Percentiles rank a stretch among this genome's conserved stretches.
phyloP scores from a whole-genome alignment of 2,113 vertebrate genomes.

The Saccopteryx bilineata region DNA sequence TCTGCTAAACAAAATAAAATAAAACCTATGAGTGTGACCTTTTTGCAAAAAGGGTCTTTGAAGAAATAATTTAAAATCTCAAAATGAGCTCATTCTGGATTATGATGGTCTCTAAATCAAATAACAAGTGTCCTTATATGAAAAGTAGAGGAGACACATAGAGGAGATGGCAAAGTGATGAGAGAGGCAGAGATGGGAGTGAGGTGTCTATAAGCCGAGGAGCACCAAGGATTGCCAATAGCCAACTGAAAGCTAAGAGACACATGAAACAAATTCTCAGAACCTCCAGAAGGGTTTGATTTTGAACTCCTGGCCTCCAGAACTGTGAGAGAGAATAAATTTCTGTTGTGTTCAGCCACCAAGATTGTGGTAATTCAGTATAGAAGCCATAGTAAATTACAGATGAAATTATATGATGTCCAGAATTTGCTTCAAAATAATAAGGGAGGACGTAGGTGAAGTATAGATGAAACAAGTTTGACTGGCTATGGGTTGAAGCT shows the following conservation, averaged over 20 bases:
- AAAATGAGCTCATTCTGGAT: neutral
- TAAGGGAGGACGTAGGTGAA: neutral
- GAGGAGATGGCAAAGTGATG: neutral
- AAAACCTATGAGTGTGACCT: neutral
- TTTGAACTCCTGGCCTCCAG: neutral
- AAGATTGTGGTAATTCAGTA: neutral
- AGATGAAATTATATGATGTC: neutral
- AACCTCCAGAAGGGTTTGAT: neutral
- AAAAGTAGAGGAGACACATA: neutral
- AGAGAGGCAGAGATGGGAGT: neutral
- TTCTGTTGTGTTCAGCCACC: neutral
- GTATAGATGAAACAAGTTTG: neutral
- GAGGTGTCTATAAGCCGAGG: neutral
- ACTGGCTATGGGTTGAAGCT: neutral
- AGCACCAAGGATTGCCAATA: neutral
- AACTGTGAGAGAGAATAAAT: neutral
- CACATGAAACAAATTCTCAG: neutral
- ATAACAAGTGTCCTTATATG: neutral
- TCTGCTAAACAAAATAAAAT: neutral
- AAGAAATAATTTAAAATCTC: neutral
- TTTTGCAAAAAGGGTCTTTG: neutral
- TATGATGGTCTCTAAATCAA: neutral
- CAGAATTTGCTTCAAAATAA: conserved; percentile 32
- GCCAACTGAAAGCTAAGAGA: neutral
- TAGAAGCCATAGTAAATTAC: neutral